A percentile compares a stretch with the other conserved stretches of the same genome.
These are phyloP conservation scores for Xerus inauris DNA, from an alignment of 2,113 vertebrate genomes.

Conservation along the genomic window DNA sequence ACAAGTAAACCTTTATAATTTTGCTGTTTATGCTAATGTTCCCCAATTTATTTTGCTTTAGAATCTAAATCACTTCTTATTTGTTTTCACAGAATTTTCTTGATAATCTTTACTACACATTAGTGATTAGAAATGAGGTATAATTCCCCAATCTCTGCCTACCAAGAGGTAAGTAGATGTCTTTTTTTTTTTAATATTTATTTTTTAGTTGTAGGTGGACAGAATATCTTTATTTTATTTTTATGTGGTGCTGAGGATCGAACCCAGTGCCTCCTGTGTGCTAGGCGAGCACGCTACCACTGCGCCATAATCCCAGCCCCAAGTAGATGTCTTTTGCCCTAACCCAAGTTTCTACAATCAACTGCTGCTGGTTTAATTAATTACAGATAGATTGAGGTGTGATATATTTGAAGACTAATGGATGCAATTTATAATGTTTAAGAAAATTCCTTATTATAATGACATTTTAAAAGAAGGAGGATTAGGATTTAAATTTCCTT, in stretches of 20 bases:
- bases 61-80: background rate
- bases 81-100: background rate
- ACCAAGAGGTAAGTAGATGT: background rate
- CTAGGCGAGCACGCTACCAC: too few relatives aligned
- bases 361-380: conserved; percentile 86
- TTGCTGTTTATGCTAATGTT: background rate
- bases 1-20: background rate
- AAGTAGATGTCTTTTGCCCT: background rate
- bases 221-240: too few relatives aligned
- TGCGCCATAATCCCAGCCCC: too few relatives aligned
- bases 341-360: background rate
- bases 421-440: conserved; percentile 94
- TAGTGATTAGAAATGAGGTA: background rate
- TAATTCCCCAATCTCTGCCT: background rate
- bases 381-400: conserved; percentile 90
- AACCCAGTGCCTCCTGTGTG: too few relatives aligned
- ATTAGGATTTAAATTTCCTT: background rate
- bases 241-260: too few relatives aligned
- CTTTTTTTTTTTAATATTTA: too few relatives aligned
- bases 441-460: background rate
- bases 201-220: too few relatives aligned
- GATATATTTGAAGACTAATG: conserved; percentile 92
- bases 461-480: background rate
- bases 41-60: background rate
- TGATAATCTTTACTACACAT: background rate